Evolutionary conservation across 2,113 vertebrate species (phyloP), one percentile per base, ranked within the genome.

Genomic region (Scopus umbretta): DNA sequence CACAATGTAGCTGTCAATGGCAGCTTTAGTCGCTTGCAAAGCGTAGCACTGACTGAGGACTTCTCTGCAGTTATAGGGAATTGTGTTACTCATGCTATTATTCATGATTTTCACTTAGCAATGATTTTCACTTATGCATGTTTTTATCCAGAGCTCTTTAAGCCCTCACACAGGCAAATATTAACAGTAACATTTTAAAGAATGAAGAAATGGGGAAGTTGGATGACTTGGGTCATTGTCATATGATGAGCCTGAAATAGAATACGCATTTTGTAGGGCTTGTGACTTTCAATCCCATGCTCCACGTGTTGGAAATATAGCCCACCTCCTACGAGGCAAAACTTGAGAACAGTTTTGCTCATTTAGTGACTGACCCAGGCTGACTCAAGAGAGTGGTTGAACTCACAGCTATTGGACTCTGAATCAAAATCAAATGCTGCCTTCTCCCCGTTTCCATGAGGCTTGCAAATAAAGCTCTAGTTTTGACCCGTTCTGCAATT

Each of bases 241-340:
- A 94, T 85, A 82, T 95, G 96, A 94, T 62, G 25, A 73, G 49
- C 62, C 52, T 72, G 63, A 87, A 94, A 91, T 53, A 96, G 86
- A 94, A 65, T 27, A 61, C 94, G 58, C 22, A 9, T 82, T 90
- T 86, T 88, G 55, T 73, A 56, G 66, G 32, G 58, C 92, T 84
- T 78, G 73, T 97, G 92, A 85, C 89, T 96, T 90, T 80, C 71
- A 73, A 62, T 90, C 94, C 29, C 73, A 70, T 88, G 87, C 63
- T 88, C 32, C n/a, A 6, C 49, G 68, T 1, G 0, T 78, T 67
- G 49, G 61, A 76, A n/a, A 2, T n/a, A 50, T 4, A 92, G 55
- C 26, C 67, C 29, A 85, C 42, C 74, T 76, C 66, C n/a, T 55
- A 38, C 53, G 53, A 70, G 30, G 43, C 52, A 45, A 79, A 90